Percentiles rank a stretch among this genome's conserved stretches.
Evolutionary conservation across 1,140 invertebrate genomes (phyloP).

Genomic region (Tribolium madens): DNA sequence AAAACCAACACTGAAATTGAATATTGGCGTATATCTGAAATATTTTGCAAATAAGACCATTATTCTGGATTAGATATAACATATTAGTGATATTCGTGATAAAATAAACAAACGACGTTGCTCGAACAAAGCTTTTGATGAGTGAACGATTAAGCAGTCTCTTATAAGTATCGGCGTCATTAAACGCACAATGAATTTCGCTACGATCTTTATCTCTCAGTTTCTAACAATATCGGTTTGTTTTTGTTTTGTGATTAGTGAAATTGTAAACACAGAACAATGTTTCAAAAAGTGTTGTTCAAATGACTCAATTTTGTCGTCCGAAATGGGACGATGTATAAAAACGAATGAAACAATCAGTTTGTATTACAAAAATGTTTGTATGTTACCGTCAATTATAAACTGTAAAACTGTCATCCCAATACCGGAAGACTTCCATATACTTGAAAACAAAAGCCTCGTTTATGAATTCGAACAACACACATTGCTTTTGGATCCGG

Average conservation of each 20-base stretch:
- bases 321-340: background rate
- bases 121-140: conserved; percentile 41
- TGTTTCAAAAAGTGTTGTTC: conserved; percentile 39
- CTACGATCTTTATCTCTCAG: conserved; percentile 16
- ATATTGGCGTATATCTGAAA: background rate
- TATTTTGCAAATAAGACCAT: conserved; percentile 9
- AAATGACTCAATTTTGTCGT: background rate
- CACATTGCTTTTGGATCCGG: background rate
- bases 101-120: conserved; percentile 40
- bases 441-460: background rate
- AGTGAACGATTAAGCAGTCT: conserved; percentile 30
- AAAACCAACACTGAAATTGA: no score
- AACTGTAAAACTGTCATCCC: background rate
- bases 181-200: conserved; percentile 31
- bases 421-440: background rate
- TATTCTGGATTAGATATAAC: conserved; percentile 10
- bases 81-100: conserved; percentile 41
- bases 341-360: background rate
- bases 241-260: conserved; percentile 27
- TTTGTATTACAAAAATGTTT: background rate
- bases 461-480: background rate
- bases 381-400: background rate
- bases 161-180: conserved; percentile 27
- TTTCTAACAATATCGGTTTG: background rate
- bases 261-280: conserved; percentile 3